Percentiles rank a stretch among this genome's conserved stretches.
Evolutionary conservation across 2,113 vertebrate genomes (phyloP).

Genomic region (Malurus alboscapulatus): DNA sequence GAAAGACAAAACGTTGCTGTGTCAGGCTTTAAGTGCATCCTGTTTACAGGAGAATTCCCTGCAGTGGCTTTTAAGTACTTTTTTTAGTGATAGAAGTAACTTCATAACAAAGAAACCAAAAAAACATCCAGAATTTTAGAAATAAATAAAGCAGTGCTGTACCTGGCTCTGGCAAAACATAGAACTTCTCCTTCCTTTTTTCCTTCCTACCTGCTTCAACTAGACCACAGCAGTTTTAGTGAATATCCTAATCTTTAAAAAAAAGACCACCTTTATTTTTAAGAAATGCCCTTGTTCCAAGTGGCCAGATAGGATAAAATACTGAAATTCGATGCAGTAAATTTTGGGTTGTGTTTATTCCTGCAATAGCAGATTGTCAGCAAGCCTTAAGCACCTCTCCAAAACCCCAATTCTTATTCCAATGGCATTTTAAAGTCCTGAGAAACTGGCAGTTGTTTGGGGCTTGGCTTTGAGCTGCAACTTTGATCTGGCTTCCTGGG

Average conservation of each 20-base stretch:
- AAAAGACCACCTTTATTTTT: rapidly evolving
- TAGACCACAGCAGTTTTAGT: not conserved
- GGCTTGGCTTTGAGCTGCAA: constrained; percentile 4
- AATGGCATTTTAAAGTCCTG: not conserved
- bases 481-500: constrained; percentile 32
- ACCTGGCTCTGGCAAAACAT: not conserved
- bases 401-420: not conserved
- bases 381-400: not conserved
- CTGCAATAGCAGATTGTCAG: not conserved
- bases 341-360: not conserved
- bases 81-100: not conserved
- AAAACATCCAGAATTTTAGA: not conserved
- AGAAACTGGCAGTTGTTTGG: constrained; percentile 28
- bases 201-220: not conserved
- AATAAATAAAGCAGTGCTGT: not conserved
- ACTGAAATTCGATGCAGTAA: not conserved
- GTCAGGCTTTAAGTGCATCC: not conserved
- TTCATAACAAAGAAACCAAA: not conserved
- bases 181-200: not conserved
- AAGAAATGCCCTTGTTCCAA: not conserved
- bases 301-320: not conserved
- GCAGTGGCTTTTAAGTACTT: not conserved
- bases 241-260: not conserved
- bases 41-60: not conserved
- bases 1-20: not conserved